These are phyloP conservation scores for Lophotis ruficrista DNA, from an alignment of 2,113 vertebrate genomes.

Conservation along the genomic window DNA sequence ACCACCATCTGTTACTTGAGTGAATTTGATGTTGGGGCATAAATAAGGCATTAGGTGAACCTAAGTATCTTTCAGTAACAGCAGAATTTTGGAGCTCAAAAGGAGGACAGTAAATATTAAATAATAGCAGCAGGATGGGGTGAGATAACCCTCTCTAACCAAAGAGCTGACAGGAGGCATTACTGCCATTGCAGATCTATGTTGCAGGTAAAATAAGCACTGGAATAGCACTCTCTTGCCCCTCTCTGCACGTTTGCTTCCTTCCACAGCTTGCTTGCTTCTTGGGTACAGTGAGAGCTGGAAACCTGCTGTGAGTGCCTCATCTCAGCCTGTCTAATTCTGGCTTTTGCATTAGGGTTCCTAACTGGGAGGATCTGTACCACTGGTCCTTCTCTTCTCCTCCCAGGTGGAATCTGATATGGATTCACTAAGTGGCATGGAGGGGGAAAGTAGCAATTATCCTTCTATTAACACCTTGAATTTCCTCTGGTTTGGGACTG, in stretches of 20 bases:
- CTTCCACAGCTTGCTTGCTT: neutral
- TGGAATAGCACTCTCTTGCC: neutral
- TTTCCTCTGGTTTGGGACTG: neutral
- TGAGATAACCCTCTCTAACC: neutral
- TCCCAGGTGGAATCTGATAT: neutral
- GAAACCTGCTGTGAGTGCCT: neutral
- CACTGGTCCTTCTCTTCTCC: neutral
- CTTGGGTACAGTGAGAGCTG: neutral
- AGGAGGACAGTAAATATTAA: neutral
- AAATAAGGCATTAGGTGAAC: constrained; percentile 8
- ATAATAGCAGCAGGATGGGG: neutral
- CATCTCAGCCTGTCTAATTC: neutral
- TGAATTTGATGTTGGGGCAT: neutral
- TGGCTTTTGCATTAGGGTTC: neutral
- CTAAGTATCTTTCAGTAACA: neutral
- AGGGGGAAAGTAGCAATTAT: neutral
- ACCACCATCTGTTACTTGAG: neutral
- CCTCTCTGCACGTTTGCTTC: neutral
- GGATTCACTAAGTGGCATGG: neutral
- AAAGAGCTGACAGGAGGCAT: neutral
- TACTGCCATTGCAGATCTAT: neutral
- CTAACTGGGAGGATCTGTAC: neutral
- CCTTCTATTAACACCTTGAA: neutral
- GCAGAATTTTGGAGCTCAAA: neutral
- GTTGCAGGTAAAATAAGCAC: neutral